These are phyloP conservation scores for Xiphophorus hellerii DNA, from an alignment of 2,113 vertebrate species.

Conservation along the genomic window DNA sequence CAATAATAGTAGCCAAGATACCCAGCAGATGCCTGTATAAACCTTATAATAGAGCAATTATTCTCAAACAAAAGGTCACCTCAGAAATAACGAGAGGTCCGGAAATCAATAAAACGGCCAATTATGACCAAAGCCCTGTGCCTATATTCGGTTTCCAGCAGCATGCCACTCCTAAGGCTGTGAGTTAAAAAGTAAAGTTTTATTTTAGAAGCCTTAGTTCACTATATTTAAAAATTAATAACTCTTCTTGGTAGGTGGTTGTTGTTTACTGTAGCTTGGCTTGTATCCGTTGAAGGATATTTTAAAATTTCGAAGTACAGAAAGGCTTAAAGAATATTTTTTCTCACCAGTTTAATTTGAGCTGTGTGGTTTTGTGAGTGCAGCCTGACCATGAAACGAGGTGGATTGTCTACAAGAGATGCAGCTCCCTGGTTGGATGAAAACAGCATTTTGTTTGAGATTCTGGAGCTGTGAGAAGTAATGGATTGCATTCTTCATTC, in stretches of 20 bases:
- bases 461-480: slow-evolving; percentile 9
- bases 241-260: slow-evolving; percentile 9
- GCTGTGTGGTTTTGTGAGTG: neutral
- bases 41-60: slow-evolving; percentile 83
- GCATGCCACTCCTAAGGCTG: slow-evolving; percentile 30
- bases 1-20: slow-evolving; percentile 71
- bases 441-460: slow-evolving; percentile 21
- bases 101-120: slow-evolving; percentile 79
- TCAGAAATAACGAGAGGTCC: slow-evolving; percentile 73
- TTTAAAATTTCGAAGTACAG: neutral
- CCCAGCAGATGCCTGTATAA: slow-evolving; percentile 78
- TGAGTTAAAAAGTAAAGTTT: slow-evolving; percentile 42
- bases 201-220: slow-evolving; percentile 33
- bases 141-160: slow-evolving; percentile 57
- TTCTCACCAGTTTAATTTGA: slow-evolving; percentile 7
- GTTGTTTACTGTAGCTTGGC: slow-evolving; percentile 16
- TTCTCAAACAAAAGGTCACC: slow-evolving; percentile 83
- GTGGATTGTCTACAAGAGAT: neutral
- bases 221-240: neutral
- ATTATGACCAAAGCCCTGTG: slow-evolving; percentile 61
- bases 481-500: slow-evolving; percentile 27
- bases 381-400: neutral
- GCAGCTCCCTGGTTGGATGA: slow-evolving; percentile 6
- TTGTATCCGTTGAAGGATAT: neutral
- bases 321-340: slow-evolving; percentile 2